Base-by-base conservation (phyloP, 2,888 invertebrate genomes). In the Zonitis immaculata region DNA sequence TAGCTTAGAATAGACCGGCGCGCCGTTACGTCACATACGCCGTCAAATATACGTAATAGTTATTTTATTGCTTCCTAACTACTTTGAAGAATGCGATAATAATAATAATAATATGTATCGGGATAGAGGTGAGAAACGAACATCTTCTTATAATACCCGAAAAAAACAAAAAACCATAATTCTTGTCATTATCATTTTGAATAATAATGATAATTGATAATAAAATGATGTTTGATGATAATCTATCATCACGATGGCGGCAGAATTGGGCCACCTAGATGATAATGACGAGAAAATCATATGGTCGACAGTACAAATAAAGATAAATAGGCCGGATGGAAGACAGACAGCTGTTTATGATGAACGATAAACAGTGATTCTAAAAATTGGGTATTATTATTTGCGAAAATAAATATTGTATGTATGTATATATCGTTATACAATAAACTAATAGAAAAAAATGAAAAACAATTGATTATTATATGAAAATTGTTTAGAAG, bases 21-120 rank as follows among this genome's bases (percentile, higher is more conserved):
- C 72, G 73, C 62, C 73, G 69, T 73, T 71, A 70, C 73, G 73
- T 73, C 73, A 73, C 60, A 54, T 59, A n/a, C n/a, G 52, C 65
- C 63, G 65, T 65, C 69, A 63, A 60, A 66, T 64, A 66, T 64
- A 69, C 67, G 71, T 71, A 72, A 72, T 66, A 61, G 65, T 63
- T 64, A 66, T 68, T 67, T 67, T 63, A 67, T 66, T 57, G 62
- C 64, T 64, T 66, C 67, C 66, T 63, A 59, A 59, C 61, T 57
- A 57, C 58, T 56, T 49, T 46, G 57, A 63, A 63, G 63, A 65
- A 66, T 64, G 61, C 59, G 63, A 64, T 59, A 59, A n/a, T n/a
- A n/a, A n/a, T n/a, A n/a, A n/a, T n/a, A n/a, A n/a, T n/a, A n/a
- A n/a, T n/a, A n/a, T n/a, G n/a, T n/a, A n/a, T n/a, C n/a, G n/a